Percentiles rank a stretch among this genome's conserved stretches.
Conservation (phyloP, 2,797 vertebrate species). For the Acanthurus tractus region DNA sequence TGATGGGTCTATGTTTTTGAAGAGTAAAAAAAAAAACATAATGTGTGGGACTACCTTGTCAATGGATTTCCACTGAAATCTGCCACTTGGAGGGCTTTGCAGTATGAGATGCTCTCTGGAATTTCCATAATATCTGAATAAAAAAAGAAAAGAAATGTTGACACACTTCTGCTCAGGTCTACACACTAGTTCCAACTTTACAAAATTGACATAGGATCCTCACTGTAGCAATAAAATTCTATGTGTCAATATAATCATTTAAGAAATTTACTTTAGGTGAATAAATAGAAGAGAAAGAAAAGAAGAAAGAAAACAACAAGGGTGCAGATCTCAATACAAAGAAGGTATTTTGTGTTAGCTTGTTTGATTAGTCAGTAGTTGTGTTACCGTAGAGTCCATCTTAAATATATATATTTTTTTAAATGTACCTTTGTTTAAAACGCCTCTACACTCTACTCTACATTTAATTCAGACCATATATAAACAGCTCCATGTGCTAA, state of each 20-base stretch:
- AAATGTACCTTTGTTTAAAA: neutral
- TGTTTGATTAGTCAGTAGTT: too few relatives aligned
- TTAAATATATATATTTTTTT: too few relatives aligned
- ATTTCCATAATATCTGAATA: slow-evolving; percentile 95
- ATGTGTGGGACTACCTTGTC: slow-evolving; percentile 87
- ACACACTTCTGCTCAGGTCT: neutral
- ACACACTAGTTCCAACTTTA: too few relatives aligned
- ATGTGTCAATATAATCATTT: too few relatives aligned
- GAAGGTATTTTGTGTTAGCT: too few relatives aligned
- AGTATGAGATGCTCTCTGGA: slow-evolving; percentile 97
- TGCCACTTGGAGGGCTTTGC: slow-evolving; percentile 96
- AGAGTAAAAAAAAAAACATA: neutral
- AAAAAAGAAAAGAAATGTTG: slow-evolving; percentile 41
- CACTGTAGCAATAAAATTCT: neutral
- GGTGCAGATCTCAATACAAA: too few relatives aligned
- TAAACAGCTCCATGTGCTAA: slow-evolving; percentile 27
- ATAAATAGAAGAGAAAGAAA: too few relatives aligned
- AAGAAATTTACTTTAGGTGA: too few relatives aligned
- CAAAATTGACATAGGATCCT: neutral
- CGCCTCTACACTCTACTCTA: neutral
- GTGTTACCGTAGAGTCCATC: too few relatives aligned
- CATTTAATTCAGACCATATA: slow-evolving; percentile 22
- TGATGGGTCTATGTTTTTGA: neutral
- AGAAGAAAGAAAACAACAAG: too few relatives aligned
- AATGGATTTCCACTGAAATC: slow-evolving; percentile 99